Evolutionary conservation across 2,113 vertebrate species (phyloP).

Genomic region (Tragelaphus scriptus): DNA sequence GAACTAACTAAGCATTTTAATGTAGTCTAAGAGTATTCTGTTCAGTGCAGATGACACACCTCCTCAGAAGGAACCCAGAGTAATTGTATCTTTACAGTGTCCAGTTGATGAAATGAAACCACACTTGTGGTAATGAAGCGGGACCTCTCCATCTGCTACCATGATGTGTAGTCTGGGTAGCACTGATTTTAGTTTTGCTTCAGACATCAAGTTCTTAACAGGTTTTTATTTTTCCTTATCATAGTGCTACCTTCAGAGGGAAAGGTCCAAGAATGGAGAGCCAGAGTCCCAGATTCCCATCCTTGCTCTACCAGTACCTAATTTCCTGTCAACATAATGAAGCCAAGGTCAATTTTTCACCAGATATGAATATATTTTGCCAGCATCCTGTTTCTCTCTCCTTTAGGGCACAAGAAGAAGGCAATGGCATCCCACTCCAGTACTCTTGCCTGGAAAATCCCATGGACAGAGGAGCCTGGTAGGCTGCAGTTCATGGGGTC

Average conservation of each 20-base stretch:
- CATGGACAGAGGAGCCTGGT: too few species aligned
- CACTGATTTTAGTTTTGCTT: background rate
- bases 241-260: background rate
- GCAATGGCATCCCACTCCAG: too few species aligned
- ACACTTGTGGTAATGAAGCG: background rate
- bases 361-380: background rate
- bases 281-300: background rate
- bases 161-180: accelerated
- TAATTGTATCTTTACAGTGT: background rate
- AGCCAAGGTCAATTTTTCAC: background rate
- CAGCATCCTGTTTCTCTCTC: background rate
- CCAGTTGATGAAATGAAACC: background rate
- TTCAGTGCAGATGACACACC: background rate
- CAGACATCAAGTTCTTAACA: background rate
- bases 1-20: background rate
- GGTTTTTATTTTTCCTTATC: background rate
- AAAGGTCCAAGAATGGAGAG: background rate
- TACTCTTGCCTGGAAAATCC: too few species aligned
- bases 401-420: background rate
- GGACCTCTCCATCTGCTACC: background rate
- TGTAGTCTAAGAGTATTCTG: background rate
- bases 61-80: background rate
- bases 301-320: background rate
- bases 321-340: background rate
- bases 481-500: too few species aligned